Evolutionary conservation across 2,888 invertebrate genomes (phyloP), one percentile per base, ranked within the genome.

Genomic region (Dolichomitus sp.): DNA sequence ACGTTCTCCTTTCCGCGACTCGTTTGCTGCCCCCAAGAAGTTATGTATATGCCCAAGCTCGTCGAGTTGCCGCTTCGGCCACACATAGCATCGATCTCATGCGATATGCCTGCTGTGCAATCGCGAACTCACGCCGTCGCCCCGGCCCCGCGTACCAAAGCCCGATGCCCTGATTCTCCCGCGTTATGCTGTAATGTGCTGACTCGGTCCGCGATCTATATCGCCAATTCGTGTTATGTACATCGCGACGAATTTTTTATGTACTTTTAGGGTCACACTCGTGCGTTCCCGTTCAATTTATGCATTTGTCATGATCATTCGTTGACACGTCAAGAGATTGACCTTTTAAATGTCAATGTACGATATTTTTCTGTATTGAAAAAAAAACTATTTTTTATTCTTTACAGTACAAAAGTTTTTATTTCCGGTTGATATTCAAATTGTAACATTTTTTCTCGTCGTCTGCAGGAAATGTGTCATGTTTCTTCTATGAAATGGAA

Each of bases 81-180:
- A 37, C 73, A 73, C 63, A 77, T 76, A 73, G 45, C 68, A 81
- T 81, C 81, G 77, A 77, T 81, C 81, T 73, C 73, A 11, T 63
- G 27, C 63, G 72, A 69, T 73, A 78, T 73, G 72, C 73, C 68
- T 63, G 61, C 52, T 61, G 52, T 69, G 50, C 57, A 63, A 63
- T 63, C 63, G 63, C 63, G 42, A 59, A 72, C 54, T 50, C 61
- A 52, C 65, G 23, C 42, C 54, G 66, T 57, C 30, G 57, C 33
- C 59, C 52, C 79, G 45, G 23, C 69, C 59, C 40, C 66, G 61
- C 68, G 1, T 11, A 30, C 23, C 65, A 17, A 73, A 81, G 54
- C 61, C 81, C 81, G 81, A 73, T 82, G 82, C 82, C 82, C 82
- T 75, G 79, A 79, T 82, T 82, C 70, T 79, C 65, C 66, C 69